Conservation (phyloP, 2,888 invertebrate species). For the Gonocerus acuteangulatus region DNA sequence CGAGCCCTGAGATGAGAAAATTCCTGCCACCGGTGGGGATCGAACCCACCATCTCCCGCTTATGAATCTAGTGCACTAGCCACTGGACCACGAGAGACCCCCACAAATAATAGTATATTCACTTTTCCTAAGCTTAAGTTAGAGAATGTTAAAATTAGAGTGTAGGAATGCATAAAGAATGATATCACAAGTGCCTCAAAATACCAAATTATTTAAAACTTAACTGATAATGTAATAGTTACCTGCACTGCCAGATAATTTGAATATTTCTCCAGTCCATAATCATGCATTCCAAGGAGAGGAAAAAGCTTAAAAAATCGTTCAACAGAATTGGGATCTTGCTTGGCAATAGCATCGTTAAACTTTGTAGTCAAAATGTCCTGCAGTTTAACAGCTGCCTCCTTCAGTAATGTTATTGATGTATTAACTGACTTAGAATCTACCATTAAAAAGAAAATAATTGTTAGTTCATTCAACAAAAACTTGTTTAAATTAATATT, state of each 20-base stretch:
- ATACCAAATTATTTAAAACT: too few species aligned
- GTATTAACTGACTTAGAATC: slow-evolving; percentile 62
- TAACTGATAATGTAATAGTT: too few species aligned
- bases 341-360: slow-evolving; percentile 80
- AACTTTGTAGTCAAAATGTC: slow-evolving; percentile 70
- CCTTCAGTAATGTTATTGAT: slow-evolving; percentile 64
- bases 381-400: slow-evolving; percentile 64
- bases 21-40: too few species aligned
- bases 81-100: too few species aligned
- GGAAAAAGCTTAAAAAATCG: slow-evolving; percentile 96
- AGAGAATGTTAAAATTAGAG: too few species aligned
- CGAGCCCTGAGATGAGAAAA: too few species aligned
- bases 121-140: too few species aligned
- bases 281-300: slow-evolving; percentile 79
- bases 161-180: too few species aligned
- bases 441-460: slow-evolving; percentile 38
- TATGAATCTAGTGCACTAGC: too few species aligned
- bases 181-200: too few species aligned
- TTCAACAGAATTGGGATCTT: slow-evolving; percentile 84
- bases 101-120: too few species aligned
- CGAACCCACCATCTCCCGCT: too few species aligned
- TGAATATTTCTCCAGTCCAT: slow-evolving; percentile 82
- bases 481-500: not conserved
- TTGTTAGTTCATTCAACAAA: not conserved
- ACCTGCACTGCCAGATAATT: slow-evolving; percentile 60